Base-by-base conservation (phyloP, 1,140 invertebrate genomes). In the Parapsyche elsis region DNA sequence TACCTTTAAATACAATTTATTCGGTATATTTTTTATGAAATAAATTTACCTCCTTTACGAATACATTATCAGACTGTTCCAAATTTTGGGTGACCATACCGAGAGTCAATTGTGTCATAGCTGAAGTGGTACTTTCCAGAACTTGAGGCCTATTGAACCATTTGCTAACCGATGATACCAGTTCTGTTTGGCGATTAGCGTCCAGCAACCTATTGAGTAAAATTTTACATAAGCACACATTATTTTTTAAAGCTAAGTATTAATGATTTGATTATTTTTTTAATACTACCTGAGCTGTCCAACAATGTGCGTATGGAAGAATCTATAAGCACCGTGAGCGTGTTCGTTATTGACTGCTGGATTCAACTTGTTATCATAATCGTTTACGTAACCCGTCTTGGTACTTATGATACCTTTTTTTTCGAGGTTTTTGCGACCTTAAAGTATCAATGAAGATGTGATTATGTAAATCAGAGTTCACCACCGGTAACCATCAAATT, bases 271-370 rank as follows among this genome's bases (percentile, higher is more conserved):
- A 5, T 5, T 1, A 53, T 5, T 16, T 14, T 53, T 53, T 12
- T 5, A 16, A 26, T 23, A 1, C 30, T 90, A 95, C 94, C 94
- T 91, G 64, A 95, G 88, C 84, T 90, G 90, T 77, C 95, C 95
- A 84, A 94, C 92, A 71, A 97, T 94, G 64, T 95, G 89, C 0
- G 94, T 93, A 86, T 97, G 96, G 89, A 96, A 96, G 84, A 95
- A 95, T 89, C 96, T 92, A 85, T 95, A 96, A 0, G 95, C 95
- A 12, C 95, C 95, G 0, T 81, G 77, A 46, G 71, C 38, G 16
- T 46, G 16, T 73, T 73, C 71, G 71, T 73, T 73, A 19, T 12
- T 19, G 0, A 73, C 16, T 2, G 30, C 30, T 19, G 71, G 71
- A 73, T 73, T 73, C 44, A 73, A 73, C 16, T n/a, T 23, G 12